These are phyloP conservation scores for Rousettus madagascariensis DNA, from an alignment of 2,797 vertebrate genomes.

Conservation along the genomic window DNA sequence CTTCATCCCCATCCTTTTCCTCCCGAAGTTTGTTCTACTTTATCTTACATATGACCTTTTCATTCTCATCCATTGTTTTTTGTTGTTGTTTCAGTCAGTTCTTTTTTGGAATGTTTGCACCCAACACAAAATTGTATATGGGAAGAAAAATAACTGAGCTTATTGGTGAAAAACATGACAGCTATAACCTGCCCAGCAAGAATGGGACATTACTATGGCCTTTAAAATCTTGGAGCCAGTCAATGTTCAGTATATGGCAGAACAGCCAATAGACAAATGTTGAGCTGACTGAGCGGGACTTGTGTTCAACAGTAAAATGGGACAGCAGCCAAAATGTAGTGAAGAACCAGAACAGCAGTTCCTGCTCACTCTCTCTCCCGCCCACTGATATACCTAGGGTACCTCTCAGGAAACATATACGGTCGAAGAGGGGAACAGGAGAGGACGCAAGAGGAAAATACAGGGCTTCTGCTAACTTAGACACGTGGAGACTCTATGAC, in stretches of 20 bases:
- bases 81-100: neutral
- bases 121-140: neutral
- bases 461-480: neutral
- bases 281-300: neutral
- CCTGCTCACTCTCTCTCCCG: neutral
- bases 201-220: neutral
- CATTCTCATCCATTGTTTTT: neutral
- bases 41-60: neutral
- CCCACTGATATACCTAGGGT: too few species aligned
- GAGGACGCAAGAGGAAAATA: neutral
- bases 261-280: neutral
- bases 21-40: neutral
- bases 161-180: neutral
- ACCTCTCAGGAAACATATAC: neutral
- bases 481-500: neutral
- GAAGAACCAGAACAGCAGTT: neutral
- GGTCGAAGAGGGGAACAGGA: neutral
- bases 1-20: neutral
- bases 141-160: neutral
- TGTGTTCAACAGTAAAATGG: neutral
- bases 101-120: neutral
- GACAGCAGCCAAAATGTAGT: neutral
- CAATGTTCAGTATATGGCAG: neutral
- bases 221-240: neutral
- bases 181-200: neutral